phyloP scores from a whole-genome alignment of 2,888 invertebrate species.

The Tolmerus cingulatus region DNA sequence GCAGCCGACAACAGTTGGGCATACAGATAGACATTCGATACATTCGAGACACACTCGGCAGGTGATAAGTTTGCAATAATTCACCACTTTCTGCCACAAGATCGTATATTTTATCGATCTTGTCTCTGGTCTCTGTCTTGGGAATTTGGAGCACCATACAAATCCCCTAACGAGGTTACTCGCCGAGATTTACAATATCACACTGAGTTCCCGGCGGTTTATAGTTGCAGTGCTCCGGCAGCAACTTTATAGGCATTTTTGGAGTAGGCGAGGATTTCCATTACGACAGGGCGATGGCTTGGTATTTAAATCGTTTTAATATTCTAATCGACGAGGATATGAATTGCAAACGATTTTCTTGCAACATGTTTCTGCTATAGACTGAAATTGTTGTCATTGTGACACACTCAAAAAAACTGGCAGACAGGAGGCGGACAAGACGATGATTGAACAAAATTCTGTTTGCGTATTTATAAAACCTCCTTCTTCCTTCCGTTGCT shows the following conservation, averaged over 20 bases:
- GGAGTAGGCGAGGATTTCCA: conserved; percentile 2
- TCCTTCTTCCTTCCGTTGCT: neutral
- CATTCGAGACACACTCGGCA: neutral
- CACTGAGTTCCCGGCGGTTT: neutral
- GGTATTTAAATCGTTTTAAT: conserved; percentile 6
- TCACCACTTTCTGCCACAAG: conserved; percentile 15
- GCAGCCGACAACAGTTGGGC: neutral
- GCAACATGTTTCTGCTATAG: neutral
- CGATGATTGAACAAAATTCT: neutral
- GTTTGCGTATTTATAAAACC: neutral
- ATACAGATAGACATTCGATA: neutral
- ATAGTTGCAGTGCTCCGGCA: neutral
- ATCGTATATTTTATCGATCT: conserved; percentile 3
- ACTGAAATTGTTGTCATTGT: neutral
- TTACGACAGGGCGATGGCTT: conserved; percentile 12
- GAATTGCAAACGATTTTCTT: neutral
- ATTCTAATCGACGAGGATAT: neutral
- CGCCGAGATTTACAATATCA: neutral
- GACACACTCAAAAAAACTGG: neutral
- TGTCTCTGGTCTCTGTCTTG: conserved; percentile 2
- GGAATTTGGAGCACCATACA: conserved; percentile 10
- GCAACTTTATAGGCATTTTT: neutral
- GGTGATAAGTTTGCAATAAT: conserved; percentile 19
- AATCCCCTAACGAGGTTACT: conserved; percentile 23
- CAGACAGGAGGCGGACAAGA: neutral